Evolutionary conservation across 2,797 vertebrate genomes (phyloP).

Genomic region (Danio albolineatus): DNA sequence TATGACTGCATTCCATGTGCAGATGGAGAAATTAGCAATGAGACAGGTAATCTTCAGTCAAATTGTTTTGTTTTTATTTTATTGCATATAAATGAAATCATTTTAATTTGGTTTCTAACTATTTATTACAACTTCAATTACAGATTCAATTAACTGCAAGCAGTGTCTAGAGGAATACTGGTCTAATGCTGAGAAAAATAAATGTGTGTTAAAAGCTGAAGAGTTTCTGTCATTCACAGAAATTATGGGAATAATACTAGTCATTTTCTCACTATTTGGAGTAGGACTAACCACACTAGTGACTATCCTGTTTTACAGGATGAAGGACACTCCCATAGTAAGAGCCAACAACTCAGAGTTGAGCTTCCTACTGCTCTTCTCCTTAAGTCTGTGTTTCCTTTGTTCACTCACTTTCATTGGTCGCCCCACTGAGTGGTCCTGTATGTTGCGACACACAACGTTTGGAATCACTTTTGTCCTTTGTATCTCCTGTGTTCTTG

Average conservation of each 20-base stretch:
- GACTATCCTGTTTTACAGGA: conserved; percentile 66
- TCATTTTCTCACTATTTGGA: conserved; percentile 75
- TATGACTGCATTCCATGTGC: conserved; percentile 76
- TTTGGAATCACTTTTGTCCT: conserved; percentile 77
- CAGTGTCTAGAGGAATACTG: conserved; percentile 77
- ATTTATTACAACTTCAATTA: conserved; percentile 61
- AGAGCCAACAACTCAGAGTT: conserved; percentile 78
- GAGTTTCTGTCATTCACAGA: conserved; percentile 76
- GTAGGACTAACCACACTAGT: conserved; percentile 67
- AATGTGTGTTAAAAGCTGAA: conserved; percentile 72
- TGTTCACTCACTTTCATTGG: conserved; percentile 78
- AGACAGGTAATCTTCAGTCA: conserved; percentile 69
- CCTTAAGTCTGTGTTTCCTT: conserved; percentile 75
- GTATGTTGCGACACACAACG: conserved; percentile 68
- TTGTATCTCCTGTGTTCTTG: conserved; percentile 77
- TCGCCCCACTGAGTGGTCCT: conserved; percentile 75
- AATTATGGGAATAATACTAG: conserved; percentile 70
- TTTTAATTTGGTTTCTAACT: conserved; percentile 31
- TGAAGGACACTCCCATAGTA: conserved; percentile 74
- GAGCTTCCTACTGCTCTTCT: conserved; percentile 79
- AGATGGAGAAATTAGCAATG: conserved; percentile 78
- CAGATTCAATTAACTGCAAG: conserved; percentile 79
- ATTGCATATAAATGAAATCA: not conserved
- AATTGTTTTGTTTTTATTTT: conserved; percentile 58
- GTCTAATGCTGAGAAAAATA: conserved; percentile 75